Percentiles rank a stretch among this genome's conserved stretches.
These are phyloP conservation scores for Lapara coniferarum DNA, from an alignment of 2,888 invertebrate genomes.

Conservation along the genomic window DNA sequence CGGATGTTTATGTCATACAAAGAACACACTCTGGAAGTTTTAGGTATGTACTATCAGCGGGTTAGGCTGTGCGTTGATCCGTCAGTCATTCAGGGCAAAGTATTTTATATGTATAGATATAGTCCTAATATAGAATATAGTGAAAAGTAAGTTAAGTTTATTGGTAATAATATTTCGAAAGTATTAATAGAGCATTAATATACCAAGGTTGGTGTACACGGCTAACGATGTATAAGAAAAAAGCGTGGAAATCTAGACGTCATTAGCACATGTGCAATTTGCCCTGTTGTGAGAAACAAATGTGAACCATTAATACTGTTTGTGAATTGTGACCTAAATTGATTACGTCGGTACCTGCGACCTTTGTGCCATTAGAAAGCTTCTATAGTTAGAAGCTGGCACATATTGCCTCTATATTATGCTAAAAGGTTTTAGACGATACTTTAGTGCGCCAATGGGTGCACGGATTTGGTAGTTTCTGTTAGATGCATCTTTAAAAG, in stretches of 20 bases:
- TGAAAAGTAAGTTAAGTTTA: no score
- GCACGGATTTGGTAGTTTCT: background rate
- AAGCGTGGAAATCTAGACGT: slow-evolving; percentile 14
- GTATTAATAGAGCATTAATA: no score
- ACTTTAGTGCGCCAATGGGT: background rate
- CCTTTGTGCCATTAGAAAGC: background rate
- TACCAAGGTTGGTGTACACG: background rate
- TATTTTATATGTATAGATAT: no score
- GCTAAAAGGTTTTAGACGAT: background rate
- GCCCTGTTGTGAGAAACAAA: slow-evolving; percentile 7
- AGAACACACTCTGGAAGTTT: no score
- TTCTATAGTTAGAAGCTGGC: slow-evolving; percentile 4
- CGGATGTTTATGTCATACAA: no score
- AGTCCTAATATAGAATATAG: no score
- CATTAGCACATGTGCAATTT: slow-evolving; percentile 18
- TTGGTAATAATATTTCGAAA: no score
- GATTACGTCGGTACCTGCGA: background rate
- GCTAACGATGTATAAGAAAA: background rate
- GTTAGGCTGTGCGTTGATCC: no score
- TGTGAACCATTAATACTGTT: background rate
- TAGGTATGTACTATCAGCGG: no score
- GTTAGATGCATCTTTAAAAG: background rate
- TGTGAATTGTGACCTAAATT: slow-evolving; percentile 8
- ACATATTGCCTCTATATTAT: background rate
- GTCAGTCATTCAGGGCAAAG: no score